Percentiles rank a stretch among this genome's conserved stretches.
phyloP scores from a whole-genome alignment of 2,888 invertebrate species.

The Oxycera nigricornis region DNA sequence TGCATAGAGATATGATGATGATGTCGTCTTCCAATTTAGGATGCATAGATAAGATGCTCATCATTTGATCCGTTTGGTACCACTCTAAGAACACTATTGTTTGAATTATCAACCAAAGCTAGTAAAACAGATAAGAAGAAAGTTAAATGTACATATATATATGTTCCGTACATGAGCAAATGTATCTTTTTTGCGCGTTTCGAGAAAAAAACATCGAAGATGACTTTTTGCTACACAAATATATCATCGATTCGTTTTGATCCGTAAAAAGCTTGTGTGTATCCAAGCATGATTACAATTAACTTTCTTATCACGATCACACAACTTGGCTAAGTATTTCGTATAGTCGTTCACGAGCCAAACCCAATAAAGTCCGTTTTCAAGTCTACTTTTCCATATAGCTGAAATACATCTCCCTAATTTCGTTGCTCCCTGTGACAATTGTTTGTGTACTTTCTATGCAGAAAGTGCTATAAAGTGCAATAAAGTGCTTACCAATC shows the following conservation, averaged over 20 bases:
- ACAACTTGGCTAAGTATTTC: neutral
- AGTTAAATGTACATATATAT: neutral
- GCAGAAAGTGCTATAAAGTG: conserved; percentile 15
- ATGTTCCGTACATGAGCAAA: too few relatives aligned
- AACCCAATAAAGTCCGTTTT: neutral
- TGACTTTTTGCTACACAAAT: too few relatives aligned
- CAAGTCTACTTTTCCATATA: too few relatives aligned
- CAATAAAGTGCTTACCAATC: conserved; percentile 16
- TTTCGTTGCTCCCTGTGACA: too few relatives aligned
- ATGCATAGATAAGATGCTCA: too few relatives aligned
- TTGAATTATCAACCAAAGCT: neutral
- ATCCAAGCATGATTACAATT: neutral
- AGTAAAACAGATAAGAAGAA: conserved; percentile 13
- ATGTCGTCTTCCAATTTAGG: too few relatives aligned
- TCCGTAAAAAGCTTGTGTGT: neutral
- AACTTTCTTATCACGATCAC: conserved; percentile 6
- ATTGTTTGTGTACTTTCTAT: neutral
- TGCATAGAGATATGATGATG: too few relatives aligned
- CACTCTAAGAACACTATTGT: neutral
- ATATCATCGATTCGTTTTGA: too few relatives aligned
- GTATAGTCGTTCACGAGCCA: neutral
- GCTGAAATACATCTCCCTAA: too few relatives aligned
- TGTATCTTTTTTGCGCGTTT: too few relatives aligned
- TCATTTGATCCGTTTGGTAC: too few relatives aligned
- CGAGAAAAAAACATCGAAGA: too few relatives aligned